These are phyloP conservation scores for Megaceryle maxima DNA, from an alignment of 2,113 vertebrate species.

Conservation along the genomic window DNA sequence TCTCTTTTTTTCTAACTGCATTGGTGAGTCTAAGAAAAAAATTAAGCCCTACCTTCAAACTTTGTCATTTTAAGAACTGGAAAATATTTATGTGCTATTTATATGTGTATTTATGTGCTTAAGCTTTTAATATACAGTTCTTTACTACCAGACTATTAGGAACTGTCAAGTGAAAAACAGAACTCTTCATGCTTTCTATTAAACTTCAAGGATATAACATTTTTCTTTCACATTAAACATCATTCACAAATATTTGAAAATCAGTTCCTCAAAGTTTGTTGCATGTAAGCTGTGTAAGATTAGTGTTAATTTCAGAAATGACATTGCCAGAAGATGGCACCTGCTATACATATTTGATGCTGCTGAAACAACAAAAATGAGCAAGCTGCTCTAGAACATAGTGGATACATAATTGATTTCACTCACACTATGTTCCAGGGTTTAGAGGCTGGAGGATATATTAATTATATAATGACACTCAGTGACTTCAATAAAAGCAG, in stretches of 20 bases:
- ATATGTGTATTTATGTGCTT: not conserved
- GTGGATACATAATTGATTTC: not conserved
- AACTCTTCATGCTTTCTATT: not conserved
- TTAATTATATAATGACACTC: not conserved
- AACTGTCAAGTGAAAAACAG: not conserved
- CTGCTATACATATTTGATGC: conserved; percentile 47
- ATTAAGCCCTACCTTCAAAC: not conserved
- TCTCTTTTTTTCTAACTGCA: not conserved
- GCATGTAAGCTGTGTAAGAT: not conserved
- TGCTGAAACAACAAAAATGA: not conserved
- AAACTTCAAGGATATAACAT: not conserved
- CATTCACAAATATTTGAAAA: not conserved
- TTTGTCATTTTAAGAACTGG: not conserved
- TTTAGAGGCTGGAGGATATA: not conserved
- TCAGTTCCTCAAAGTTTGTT: not conserved
- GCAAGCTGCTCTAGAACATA: not conserved
- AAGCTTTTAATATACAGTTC: not conserved
- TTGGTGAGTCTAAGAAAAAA: not conserved
- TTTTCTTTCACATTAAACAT: not conserved
- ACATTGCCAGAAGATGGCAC: conserved; percentile 68
- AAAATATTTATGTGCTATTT: not conserved
- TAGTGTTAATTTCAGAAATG: not conserved
- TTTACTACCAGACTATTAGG: not conserved
- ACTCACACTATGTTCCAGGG: not conserved
- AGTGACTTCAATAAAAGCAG: not conserved